Base-by-base conservation (phyloP, 2,113 vertebrate species). In the Pelecanus crispus region DNA sequence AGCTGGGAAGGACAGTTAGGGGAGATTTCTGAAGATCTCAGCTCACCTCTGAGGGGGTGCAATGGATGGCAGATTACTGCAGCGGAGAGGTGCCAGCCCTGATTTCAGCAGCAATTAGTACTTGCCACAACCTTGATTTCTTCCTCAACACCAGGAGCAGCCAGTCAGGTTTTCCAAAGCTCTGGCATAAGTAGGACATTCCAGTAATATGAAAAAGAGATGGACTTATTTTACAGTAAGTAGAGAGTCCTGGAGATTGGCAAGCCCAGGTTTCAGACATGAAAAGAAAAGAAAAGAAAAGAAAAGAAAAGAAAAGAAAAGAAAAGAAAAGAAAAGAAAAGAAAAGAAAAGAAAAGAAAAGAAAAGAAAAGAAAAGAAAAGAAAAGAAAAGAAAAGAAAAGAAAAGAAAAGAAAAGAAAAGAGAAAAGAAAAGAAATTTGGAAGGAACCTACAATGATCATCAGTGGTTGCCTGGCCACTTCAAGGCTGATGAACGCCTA, bases 401-500 rank as follows among this genome's bases (percentile, higher is more conserved):
- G 66, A 11, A 17, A 22, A 13, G 79, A 16, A 22, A 4, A 45
- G 42, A 34, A 21, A 8, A 26, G 45, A 40, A 20, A 29, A 5
- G 81, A 34, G 44, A 44, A 19, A 34, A 45, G 24, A 56, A 44
- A 7, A 17, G 68, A 13, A 38, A 47, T 8, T 29, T 86, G 26
- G 32, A 86, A 80, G 47, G 47, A 10, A 44, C 18, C 6, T 65
- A 19, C 31, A 63, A 11, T 29, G 18, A 40, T 34, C 36, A 67
- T 50, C 53, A 47, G 55, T 31, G 29, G 20, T 45, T 71, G 24
- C 6, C 22, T 31, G n/a, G 29, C 15, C n/a, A 17, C 49, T 72
- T 65, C 13, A 42, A 16, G n/a, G 40, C 31, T 63, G 22, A 58
- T 3, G 1, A 66, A 17, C 0, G 0, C 16, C 44, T 84, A 3